Percentiles rank a stretch among this genome's conserved stretches.
Conservation (phyloP, 2,888 invertebrate genomes). For the Athalia circularis region DNA sequence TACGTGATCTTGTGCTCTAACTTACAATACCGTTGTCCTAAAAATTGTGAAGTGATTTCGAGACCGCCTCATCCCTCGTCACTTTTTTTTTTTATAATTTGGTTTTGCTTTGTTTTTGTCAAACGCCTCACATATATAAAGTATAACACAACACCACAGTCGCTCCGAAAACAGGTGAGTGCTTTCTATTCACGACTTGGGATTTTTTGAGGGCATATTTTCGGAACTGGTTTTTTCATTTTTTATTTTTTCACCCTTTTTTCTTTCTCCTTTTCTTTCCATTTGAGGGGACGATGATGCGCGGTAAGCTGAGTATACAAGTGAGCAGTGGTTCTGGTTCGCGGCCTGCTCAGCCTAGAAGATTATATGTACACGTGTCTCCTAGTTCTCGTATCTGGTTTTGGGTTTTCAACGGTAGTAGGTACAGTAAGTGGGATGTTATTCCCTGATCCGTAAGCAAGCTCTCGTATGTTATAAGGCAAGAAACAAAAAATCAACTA, state of each 20-base stretch:
- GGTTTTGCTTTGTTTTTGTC: background rate
- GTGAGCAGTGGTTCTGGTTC: background rate
- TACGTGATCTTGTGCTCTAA: no score
- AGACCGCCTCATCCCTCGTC: no score
- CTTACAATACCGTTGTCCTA: no score
- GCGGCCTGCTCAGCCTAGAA: background rate
- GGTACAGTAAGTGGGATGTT: conserved; percentile 19
- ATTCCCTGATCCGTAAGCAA: conserved; percentile 44
- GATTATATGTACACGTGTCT: background rate
- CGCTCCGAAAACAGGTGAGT: conserved; percentile 22
- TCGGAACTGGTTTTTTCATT: background rate
- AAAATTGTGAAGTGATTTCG: no score
- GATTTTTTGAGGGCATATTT: background rate
- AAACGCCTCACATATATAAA: conserved; percentile 6
- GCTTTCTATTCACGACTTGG: conserved; percentile 3
- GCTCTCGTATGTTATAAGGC: background rate
- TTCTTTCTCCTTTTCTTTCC: background rate
- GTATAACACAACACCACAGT: background rate
- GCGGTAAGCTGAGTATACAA: background rate
- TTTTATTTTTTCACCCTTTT: background rate
- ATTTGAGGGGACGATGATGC: background rate
- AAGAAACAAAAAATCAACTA: background rate
- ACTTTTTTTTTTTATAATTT: no score
- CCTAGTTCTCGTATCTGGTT: conserved; percentile 32
- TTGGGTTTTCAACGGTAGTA: conserved; percentile 39